phyloP scores from a whole-genome alignment of 2,797 vertebrate species.

The Sarcophilus harrisii region DNA sequence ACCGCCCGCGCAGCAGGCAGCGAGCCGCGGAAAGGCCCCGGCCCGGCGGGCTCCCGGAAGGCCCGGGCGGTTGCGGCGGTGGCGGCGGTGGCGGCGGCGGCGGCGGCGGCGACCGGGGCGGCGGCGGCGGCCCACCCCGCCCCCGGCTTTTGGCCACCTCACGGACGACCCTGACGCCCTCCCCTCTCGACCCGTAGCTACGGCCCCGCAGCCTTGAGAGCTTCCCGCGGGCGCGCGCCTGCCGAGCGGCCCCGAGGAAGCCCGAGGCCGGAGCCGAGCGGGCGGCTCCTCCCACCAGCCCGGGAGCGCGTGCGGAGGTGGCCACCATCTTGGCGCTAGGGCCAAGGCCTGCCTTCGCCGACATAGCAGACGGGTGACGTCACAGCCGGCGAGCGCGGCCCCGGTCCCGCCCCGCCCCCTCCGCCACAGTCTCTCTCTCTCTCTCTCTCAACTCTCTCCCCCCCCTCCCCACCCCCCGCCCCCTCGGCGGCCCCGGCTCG shows the following conservation, averaged over 20 bases:
- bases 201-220: not conserved
- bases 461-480: not conserved
- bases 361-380: not conserved
- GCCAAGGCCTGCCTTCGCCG: not conserved
- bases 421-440: fast-evolving
- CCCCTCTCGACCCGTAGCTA: no score
- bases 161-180: not conserved
- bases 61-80: not conserved
- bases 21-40: no score
- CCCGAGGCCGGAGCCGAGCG: no score
- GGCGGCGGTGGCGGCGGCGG: not conserved
- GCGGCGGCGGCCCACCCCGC: no score
- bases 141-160: not conserved
- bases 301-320: not conserved
- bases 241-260: not conserved
- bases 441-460: no score
- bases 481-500: not conserved
- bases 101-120: no score
- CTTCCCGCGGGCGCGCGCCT: not conserved
- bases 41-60: not conserved
- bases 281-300: no score
- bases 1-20: no score
- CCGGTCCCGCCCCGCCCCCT: not conserved
- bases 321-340: not conserved
- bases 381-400: not conserved